Evolutionary conservation across 2,888 invertebrate genomes (phyloP).

Genomic region (Metallyticus violacea): DNA sequence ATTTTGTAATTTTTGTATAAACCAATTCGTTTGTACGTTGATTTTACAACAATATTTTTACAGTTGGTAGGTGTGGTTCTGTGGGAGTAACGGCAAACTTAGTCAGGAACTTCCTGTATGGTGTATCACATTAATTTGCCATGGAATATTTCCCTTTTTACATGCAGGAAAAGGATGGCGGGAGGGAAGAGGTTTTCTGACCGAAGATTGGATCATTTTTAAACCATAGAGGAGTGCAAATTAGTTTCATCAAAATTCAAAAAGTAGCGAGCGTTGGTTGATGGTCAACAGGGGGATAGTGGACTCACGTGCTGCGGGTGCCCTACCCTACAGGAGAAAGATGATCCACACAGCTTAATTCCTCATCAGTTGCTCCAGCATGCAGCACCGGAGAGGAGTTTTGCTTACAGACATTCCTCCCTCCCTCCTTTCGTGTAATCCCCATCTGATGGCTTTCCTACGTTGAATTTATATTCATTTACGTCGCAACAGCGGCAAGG

Average conservation of each 20-base stretch:
- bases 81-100: background rate
- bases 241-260: constrained; percentile 2
- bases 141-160: background rate
- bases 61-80: background rate
- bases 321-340: background rate
- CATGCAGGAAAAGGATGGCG: background rate
- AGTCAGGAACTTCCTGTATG: background rate
- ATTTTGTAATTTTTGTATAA: no score
- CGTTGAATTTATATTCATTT: background rate
- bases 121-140: background rate
- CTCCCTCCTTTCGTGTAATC: background rate
- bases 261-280: background rate
- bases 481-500: background rate
- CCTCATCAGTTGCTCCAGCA: background rate
- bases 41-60: no score
- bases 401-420: no score
- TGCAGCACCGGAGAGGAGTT: background rate
- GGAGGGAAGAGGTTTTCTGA: background rate
- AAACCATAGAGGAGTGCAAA: background rate
- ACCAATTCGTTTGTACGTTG: no score
- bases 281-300: background rate
- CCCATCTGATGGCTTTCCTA: background rate
- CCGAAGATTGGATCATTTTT: background rate
- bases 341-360: background rate
- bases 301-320: background rate